Percentiles rank a stretch among this genome's conserved stretches.
Conservation (phyloP, 2,888 invertebrate species). For the Trichogramma dendrolimi region DNA sequence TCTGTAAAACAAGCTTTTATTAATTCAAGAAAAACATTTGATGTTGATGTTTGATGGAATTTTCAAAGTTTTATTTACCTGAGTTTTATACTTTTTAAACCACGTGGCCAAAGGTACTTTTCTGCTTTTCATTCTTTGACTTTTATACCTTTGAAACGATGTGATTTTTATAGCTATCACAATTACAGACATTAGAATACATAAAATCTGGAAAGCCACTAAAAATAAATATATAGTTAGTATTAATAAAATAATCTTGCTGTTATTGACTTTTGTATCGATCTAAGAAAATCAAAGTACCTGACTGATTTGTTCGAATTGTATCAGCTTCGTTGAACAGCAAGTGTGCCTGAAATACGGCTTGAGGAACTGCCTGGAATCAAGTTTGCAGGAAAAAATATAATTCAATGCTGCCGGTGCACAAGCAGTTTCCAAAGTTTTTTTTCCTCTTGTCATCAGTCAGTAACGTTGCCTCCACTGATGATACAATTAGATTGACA, state of each 20-base stretch:
- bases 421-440: conserved; percentile 59
- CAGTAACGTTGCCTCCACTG: conserved; percentile 66
- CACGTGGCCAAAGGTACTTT: conserved; percentile 69
- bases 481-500: conserved; percentile 71
- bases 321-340: conserved; percentile 58
- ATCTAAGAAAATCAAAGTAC: no score
- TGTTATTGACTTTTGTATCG: no score
- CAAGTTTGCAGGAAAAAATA: conserved; percentile 76
- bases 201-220: conserved; percentile 67
- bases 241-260: no score
- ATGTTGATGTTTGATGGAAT: no score
- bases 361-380: conserved; percentile 72
- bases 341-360: conserved; percentile 63
- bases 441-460: conserved; percentile 60
- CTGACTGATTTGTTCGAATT: conserved; percentile 61
- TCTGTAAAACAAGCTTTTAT: no score
- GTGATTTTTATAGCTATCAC: conserved; percentile 69
- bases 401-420: conserved; percentile 68
- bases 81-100: conserved; percentile 45
- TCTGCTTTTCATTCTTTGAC: conserved; percentile 69
- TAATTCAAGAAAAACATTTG: no score
- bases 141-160: conserved; percentile 72
- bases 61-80: no score
- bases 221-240: conserved; percentile 41
- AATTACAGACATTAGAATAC: conserved; percentile 64